A percentile compares a stretch with the other conserved stretches of the same genome.
Evolutionary conservation across 2,113 vertebrate genomes (phyloP).

Genomic region (Rhinichthys klamathensis): DNA sequence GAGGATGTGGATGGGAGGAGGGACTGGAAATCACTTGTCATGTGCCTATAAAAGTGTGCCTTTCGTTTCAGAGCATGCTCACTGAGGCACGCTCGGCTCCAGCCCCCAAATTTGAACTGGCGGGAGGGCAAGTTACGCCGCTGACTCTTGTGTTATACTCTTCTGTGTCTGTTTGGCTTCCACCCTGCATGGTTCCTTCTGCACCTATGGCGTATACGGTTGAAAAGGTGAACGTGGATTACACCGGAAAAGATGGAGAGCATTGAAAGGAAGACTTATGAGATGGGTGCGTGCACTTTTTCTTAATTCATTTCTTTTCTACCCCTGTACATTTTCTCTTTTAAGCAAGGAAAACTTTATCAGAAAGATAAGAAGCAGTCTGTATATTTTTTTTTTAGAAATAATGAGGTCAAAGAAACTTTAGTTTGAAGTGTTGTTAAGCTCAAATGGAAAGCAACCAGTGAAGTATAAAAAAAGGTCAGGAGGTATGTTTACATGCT

Average conservation of each 20-base stretch:
- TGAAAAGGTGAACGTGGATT: slow-evolving; percentile 57
- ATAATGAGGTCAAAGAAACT: slow-evolving; percentile 39
- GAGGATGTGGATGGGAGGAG: slow-evolving; percentile 44
- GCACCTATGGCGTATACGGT: slow-evolving; percentile 60
- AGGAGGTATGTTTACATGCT: slow-evolving; percentile 11
- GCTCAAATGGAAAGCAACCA: slow-evolving; percentile 7
- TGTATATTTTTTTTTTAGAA: too few relatives aligned
- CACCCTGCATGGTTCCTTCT: slow-evolving; percentile 43
- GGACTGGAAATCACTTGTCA: slow-evolving; percentile 86
- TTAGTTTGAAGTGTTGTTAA: slow-evolving; percentile 35
- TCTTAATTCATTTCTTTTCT: not conserved
- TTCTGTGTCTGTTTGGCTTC: slow-evolving; percentile 56
- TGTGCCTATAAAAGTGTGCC: slow-evolving; percentile 83
- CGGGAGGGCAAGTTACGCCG: slow-evolving; percentile 77
- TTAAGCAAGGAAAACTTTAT: slow-evolving; percentile 50
- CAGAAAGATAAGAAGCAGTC: slow-evolving; percentile 38
- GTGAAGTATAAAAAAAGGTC: not conserved
- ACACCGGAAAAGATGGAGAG: slow-evolving; percentile 51
- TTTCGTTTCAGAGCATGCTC: slow-evolving; percentile 83
- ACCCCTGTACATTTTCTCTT: slow-evolving; percentile 6
- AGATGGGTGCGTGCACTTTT: slow-evolving; percentile 42
- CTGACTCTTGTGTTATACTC: slow-evolving; percentile 73
- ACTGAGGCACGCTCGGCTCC: slow-evolving; percentile 74
- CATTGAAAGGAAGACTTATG: slow-evolving; percentile 44
- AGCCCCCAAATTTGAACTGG: slow-evolving; percentile 81